Conservation (phyloP, 2,888 invertebrate genomes). For the Penaeus monodon region DNA sequence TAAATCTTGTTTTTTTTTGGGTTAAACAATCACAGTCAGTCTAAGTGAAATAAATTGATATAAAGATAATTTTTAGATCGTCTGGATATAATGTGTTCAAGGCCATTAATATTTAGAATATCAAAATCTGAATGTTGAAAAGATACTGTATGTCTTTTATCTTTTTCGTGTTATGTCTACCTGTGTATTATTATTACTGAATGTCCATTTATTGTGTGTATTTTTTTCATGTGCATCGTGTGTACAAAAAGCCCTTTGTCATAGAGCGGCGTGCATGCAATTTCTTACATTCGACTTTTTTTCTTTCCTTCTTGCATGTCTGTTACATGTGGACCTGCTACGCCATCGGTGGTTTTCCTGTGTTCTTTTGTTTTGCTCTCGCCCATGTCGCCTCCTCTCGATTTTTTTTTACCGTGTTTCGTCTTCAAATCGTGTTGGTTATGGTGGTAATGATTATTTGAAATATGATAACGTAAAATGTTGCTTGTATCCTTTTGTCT, state of each 20-base stretch:
- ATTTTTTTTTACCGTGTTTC: neutral
- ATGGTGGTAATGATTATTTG: neutral
- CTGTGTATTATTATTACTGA: no score
- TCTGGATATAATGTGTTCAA: no score
- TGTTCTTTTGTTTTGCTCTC: neutral
- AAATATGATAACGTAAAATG: neutral
- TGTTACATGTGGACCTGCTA: slow-evolving; percentile 20
- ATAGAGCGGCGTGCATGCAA: neutral
- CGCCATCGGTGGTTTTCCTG: neutral
- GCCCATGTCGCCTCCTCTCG: neutral
- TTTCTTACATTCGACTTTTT: neutral
- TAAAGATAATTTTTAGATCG: no score
- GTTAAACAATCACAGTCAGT: no score
- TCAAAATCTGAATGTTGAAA: no score
- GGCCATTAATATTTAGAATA: no score
- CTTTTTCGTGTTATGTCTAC: no score
- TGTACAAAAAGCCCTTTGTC: neutral
- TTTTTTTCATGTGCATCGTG: neutral
- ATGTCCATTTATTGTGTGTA: neutral
- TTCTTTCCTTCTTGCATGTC: slow-evolving; percentile 30
- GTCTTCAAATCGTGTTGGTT: neutral
- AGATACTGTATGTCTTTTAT: no score
- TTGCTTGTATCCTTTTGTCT: neutral
- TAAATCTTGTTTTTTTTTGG: no score
- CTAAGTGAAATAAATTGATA: no score